Base-by-base conservation (phyloP, 2,113 vertebrate genomes). In the Varanus salvator region DNA sequence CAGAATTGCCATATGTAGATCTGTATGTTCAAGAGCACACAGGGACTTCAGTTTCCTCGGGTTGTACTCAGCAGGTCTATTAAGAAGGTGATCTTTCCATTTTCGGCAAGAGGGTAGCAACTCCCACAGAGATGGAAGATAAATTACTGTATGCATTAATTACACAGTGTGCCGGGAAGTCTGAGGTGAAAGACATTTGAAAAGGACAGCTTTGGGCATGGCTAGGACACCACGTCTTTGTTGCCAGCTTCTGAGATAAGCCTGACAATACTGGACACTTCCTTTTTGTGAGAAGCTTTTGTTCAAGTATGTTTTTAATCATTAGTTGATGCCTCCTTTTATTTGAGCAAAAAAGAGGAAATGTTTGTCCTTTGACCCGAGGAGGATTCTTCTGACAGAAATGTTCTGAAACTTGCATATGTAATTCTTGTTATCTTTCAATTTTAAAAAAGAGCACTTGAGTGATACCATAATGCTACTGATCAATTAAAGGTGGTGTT, bases 131-230 rank as follows among this genome's bases (percentile, higher is more conserved):
- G 23, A 83, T 54, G 52, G 11, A 57, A 90, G 34, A 87, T n/a
- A 85, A 88, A 87, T 84, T 91, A 84, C 69, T 85, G 17, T 12
- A 8, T 72, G 19, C 25, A 19, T 89, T 90, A 90, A 81, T 91
- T 87, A 64, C 78, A 77, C 21, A 75, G 34, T 6, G 68, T 17
- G 85, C 44, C 27, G 68, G 17, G 12, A 34, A 91, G 84, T 64
- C 86, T 71, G 80, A 87, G 52, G 92, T 91, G 84, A 78, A 91
- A 91, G 23, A 23, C 1, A 19, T 50, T 25, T 27, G 78, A 76
- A 89, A 95, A 95, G 84, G 4, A 90, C 68, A 86, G 27, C 9
- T 8, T 14, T 87, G 52, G 76, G n/a, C 84, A 90, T 85, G 57
- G 87, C 75, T 27, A 23, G 54, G 64, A 74, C n/a, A 44, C 57